Conservation (phyloP, 2,113 vertebrate species). For the Albula glossodonta region DNA sequence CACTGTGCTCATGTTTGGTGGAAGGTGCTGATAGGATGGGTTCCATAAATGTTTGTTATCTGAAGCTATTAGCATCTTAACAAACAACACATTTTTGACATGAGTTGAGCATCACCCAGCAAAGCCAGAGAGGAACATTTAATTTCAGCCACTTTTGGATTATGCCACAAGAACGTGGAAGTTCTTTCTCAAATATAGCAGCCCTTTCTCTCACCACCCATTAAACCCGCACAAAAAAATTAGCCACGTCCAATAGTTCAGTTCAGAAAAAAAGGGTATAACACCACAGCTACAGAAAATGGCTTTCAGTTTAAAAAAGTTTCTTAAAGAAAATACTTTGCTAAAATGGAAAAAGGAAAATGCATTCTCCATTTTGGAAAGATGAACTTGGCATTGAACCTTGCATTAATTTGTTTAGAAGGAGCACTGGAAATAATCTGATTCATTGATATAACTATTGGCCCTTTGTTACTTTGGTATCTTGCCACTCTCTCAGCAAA, state of each 20-base stretch:
- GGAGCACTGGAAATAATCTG: background rate
- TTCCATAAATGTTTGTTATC: background rate
- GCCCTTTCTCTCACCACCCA: background rate
- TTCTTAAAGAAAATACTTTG: no score
- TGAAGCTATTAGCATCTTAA: constrained; percentile 1
- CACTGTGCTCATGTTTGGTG: no score
- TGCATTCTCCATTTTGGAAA: background rate
- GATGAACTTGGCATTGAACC: background rate
- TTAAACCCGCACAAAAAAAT: background rate
- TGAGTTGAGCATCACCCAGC: background rate
- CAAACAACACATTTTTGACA: background rate
- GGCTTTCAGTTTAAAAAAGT: background rate
- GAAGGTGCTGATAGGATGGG: no score
- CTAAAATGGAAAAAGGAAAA: background rate
- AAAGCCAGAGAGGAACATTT: background rate
- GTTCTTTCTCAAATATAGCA: background rate
- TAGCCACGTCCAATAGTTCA: background rate
- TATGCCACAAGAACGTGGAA: background rate
- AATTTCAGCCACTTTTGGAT: background rate
- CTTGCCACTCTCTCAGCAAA: background rate
- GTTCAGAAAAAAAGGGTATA: background rate
- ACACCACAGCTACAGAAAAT: background rate
- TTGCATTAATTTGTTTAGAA: constrained; percentile 5
- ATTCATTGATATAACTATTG: background rate
- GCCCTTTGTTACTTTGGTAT: constrained; percentile 26